A percentile compares a stretch with the other conserved stretches of the same genome.
Evolutionary conservation across 2,797 vertebrate species (phyloP).

Genomic region (Champsocephalus gunnari): DNA sequence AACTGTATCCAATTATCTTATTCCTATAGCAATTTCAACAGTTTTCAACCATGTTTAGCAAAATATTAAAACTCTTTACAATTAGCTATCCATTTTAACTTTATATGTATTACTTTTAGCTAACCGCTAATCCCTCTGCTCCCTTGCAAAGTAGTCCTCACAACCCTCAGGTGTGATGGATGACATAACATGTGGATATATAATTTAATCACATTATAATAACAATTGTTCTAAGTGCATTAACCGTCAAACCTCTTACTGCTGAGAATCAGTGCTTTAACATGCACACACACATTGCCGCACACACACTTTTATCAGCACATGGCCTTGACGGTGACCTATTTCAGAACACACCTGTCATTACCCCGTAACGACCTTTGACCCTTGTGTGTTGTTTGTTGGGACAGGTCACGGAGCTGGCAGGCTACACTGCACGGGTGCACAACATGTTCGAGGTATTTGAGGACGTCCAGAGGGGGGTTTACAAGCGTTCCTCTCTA

Average conservation of each 20-base stretch:
- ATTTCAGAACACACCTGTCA: neutral
- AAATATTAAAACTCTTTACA: no score
- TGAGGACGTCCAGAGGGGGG: slow-evolving; percentile 93
- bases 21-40: no score
- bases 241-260: no score
- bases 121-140: neutral
- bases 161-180: neutral
- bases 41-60: no score
- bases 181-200: neutral
- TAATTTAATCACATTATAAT: neutral
- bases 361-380: slow-evolving; percentile 10
- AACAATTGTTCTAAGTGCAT: neutral
- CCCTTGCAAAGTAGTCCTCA: neutral
- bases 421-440: slow-evolving; percentile 95
- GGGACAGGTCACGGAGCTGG: slow-evolving; percentile 93
- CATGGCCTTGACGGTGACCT: neutral
- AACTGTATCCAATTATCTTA: no score
- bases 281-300: neutral
- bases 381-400: slow-evolving; percentile 48
- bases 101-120: neutral
- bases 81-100: no score
- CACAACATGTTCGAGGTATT: slow-evolving; percentile 98
- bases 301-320: slow-evolving; percentile 8
- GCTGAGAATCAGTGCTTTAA: neutral
- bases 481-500: slow-evolving; percentile 91